Percentiles rank a stretch among this genome's conserved stretches.
Conservation (phyloP, 2,888 invertebrate species). For the Spatulosminthurus flaviceps region DNA sequence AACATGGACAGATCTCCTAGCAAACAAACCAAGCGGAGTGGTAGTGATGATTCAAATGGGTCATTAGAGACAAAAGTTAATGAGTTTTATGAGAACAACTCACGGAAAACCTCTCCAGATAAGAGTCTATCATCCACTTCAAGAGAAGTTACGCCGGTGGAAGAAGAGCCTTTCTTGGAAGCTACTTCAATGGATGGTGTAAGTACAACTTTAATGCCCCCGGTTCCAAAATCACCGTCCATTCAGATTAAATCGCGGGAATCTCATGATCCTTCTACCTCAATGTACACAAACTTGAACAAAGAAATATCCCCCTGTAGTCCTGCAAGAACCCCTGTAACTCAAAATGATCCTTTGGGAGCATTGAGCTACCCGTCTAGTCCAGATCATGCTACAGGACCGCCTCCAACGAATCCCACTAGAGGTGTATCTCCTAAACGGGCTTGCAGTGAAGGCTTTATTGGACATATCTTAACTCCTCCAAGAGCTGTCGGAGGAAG, state of each 20-base stretch:
- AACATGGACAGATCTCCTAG: neutral
- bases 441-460: constrained; percentile 62
- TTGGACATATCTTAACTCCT: constrained; percentile 50
- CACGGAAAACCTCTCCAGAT: constrained; percentile 33
- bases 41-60: constrained; percentile 59
- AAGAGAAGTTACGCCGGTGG: constrained; percentile 60
- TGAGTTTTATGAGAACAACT: constrained; percentile 55
- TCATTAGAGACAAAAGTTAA: constrained; percentile 61
- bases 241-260: constrained; percentile 51
- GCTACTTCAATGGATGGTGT: neutral
- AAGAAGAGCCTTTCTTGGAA: constrained; percentile 55
- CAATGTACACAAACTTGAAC: neutral
- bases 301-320: constrained; percentile 68
- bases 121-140: constrained; percentile 53
- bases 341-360: constrained; percentile 91
- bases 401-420: neutral
- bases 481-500: constrained; percentile 18
- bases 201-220: neutral
- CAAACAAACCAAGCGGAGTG: constrained; percentile 43
- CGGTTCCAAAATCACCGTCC: constrained; percentile 52
- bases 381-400: constrained; percentile 31
- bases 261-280: too few relatives aligned
- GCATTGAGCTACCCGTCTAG: constrained; percentile 71
- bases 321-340: constrained; percentile 81
- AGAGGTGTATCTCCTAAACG: constrained; percentile 61